Base-by-base conservation (phyloP, 2,113 vertebrate species). In the Pseudorasbora parva region DNA sequence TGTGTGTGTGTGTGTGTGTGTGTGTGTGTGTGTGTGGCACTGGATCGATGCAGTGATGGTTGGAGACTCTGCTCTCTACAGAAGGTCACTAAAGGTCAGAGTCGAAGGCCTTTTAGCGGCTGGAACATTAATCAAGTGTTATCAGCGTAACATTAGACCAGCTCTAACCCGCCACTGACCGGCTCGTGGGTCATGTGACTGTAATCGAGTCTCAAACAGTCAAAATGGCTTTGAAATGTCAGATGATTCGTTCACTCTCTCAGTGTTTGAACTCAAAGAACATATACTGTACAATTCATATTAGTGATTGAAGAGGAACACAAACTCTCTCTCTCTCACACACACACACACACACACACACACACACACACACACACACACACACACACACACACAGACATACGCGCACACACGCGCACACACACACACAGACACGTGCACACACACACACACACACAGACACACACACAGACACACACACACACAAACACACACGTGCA, bases 41-140 rank as follows among this genome's bases (percentile, higher is more conserved):
- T 71, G 78, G 49, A 54, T 66, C 41, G 72, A 62, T 78, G 86
- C 60, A 86, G 74, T 57, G 78, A 86, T 69, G 75, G 30, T 66
- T 37, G 30, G 30, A 66, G 62, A 33, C 17, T 30, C 62, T 66
- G 30, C 9, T 81, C 51, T 76, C 37, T 57, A 71, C 56, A 49
- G 57, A 51, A 59, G 79, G 72, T 82, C 73, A 71, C 62, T 71
- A 60, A 82, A 77, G 84, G 79, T 85, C 49, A 51, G 19, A 23
- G 51, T 17, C 21, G 0, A 21, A 23, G 37, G 33, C 37, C 41
- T 71, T 33, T 68, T 68, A 45, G 5, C 11, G 3, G 68, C 68
- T 71, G 41, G 37, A 71, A 23, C 68, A 23, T 71, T 71, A 71
- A 45, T 71, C 68, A 23, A 43, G 37, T 43, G 68, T 71, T 45